Base-by-base conservation (phyloP, 2,888 invertebrate species). In the Ennomos fuscantarius region DNA sequence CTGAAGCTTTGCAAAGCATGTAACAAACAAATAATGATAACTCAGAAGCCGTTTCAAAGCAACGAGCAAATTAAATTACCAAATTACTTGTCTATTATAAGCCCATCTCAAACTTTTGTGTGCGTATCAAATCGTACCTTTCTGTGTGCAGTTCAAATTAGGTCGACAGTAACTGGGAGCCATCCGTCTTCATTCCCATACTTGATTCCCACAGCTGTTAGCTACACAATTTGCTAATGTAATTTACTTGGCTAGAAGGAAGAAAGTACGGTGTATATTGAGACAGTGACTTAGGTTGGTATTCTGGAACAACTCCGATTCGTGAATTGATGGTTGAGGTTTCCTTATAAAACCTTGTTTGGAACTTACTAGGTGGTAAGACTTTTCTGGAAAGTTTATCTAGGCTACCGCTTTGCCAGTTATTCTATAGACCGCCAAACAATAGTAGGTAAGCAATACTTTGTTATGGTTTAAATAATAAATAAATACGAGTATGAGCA, bases 161-260 rank as follows among this genome's bases (percentile, higher is more conserved):
- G 57, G 57, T 41, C 58, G 9, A 5, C 9, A 37, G 46, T 33
- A 35, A 1, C 11, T 52, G 62, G 63, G 60, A 51, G 40, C 60
- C 51, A 55, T 49, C 63, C 46, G 62, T 66, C 67, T 66, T 63
- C 63, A 64, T 61, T 79, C 80, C 77, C 80, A 79, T 74, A 71
- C 56, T 55, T 54, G 49, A 60, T 76, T 80, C 81, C 65, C 82
- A 81, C 81, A 79, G 58, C 60, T 69, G 73, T 76, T 73, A 73
- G 63, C 69, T 68, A 65, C 66, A 72, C 70, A 69, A 78, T 81
- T 82, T 75, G 83, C 82, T 82, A 83, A 82, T 81, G 78, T 77
- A 77, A 78, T 79, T 79, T 78, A 71, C 76, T 68, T 62, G 55
- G 9, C 12, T 13, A 36, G 24, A 46, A 67, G 67, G 71, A 67